Evolutionary conservation across 1,140 invertebrate genomes (phyloP), one percentile per base, ranked within the genome.

Genomic region (Geopemphigus sp.): DNA sequence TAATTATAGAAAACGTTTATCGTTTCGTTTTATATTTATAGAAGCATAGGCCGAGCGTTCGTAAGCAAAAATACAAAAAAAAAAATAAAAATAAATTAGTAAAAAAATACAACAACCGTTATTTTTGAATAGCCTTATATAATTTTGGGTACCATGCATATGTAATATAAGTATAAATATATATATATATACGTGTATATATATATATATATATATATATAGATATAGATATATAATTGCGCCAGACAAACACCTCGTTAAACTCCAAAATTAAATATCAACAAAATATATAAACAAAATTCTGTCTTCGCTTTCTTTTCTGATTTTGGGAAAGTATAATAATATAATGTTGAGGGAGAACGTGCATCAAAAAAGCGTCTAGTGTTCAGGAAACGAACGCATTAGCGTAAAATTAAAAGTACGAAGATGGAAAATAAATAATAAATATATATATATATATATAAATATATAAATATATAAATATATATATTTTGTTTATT

Each of bases 231-330:
- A 8, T 39, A 39, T 8, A 32, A 53, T 72, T 78, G 74, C 56
- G 82, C 82, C 82, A 82, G 81, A 64, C 82, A 81, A 82, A 80
- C 81, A 82, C 80, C 80, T 64, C 81, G 81, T 81, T 70, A 66
- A 80, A 81, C 70, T 61, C 64, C 81, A 81, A 74, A 81, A 76
- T 80, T 66, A 82, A 80, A 81, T 53, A 61, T 66, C 64, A 82
- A 81, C 53, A 76, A 66, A 78, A 50, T 39, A 39, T 50, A 76
- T 54, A 74, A 82, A 54, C 59, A 59, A 29, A 53, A 81, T 74
- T 66, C 39, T 45, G 50, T 72, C 39, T 78, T 61, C 39, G 32
- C 74, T 63, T 78, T 47, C 11, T 61, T 78, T 78, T 61, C 29
- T 24, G 47, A 72, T 72, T 32, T 72, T 11, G 47, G 26, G 17